Evolutionary conservation across 2,797 vertebrate genomes (phyloP).

Genomic region (Ptychadena robeensis): DNA sequence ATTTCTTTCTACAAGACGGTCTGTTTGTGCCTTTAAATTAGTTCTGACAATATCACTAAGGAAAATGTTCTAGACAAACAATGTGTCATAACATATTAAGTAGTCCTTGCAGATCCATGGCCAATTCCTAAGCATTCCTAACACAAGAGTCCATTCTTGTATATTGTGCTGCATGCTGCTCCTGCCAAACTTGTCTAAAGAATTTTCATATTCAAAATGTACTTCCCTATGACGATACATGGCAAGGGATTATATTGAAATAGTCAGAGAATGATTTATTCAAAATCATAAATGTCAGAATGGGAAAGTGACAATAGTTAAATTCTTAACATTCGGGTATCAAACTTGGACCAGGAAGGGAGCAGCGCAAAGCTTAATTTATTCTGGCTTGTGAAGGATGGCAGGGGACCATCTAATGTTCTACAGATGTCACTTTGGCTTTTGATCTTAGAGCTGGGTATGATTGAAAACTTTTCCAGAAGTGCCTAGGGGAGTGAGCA

Average conservation of each 20-base stretch:
- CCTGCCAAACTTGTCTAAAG: constrained; percentile 18
- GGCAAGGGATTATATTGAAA: constrained; percentile 6
- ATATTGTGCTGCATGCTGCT: background rate
- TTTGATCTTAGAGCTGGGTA: constrained; percentile 46
- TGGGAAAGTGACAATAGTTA: background rate
- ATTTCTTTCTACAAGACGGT: background rate
- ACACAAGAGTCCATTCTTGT: constrained; percentile 20
- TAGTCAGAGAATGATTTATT: background rate
- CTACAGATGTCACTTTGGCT: constrained; percentile 52
- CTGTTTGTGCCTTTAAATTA: background rate
- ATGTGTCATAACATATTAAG: constrained; percentile 22
- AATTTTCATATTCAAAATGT: constrained; percentile 13
- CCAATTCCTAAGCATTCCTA: background rate
- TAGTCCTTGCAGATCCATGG: background rate
- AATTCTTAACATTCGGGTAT: constrained; percentile 3
- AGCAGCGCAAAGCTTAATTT: background rate
- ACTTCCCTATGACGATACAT: constrained; percentile 8
- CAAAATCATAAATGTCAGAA: constrained; percentile 3
- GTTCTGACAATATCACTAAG: constrained; percentile 10
- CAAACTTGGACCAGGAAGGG: background rate
- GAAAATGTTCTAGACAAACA: constrained; percentile 18
- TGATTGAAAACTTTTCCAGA: constrained; percentile 48
- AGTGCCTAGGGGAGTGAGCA: constrained; percentile 28
- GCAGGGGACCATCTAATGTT: constrained; percentile 30
- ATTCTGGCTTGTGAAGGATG: constrained; percentile 29